A percentile compares a stretch with the other conserved stretches of the same genome.
Evolutionary conservation across 2,113 vertebrate genomes (phyloP).

Genomic region (Raphicerus campestris): DNA sequence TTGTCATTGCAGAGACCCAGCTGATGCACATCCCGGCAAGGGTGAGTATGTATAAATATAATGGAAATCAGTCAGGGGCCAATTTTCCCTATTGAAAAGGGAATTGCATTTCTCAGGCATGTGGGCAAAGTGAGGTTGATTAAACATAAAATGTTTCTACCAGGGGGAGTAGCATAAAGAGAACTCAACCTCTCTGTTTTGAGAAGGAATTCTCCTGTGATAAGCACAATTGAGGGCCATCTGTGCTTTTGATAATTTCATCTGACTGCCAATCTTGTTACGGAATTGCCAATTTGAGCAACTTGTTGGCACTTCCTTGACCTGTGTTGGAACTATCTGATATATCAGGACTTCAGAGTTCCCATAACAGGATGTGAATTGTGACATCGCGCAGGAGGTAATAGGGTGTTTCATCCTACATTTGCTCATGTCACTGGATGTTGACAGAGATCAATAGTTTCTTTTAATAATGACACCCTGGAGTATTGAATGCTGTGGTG

Average conservation of each 20-base stretch:
- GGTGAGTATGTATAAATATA: neutral
- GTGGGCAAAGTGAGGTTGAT: conserved; percentile 55
- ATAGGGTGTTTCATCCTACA: neutral
- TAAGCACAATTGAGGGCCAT: neutral
- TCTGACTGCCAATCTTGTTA: neutral
- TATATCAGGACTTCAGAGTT: neutral
- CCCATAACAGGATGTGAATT: neutral
- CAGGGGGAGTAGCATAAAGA: neutral
- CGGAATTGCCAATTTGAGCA: neutral
- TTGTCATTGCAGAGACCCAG: neutral
- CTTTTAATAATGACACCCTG: neutral
- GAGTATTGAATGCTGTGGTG: neutral
- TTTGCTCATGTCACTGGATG: conserved; percentile 17
- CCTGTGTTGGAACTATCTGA: neutral
- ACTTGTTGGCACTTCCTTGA: neutral
- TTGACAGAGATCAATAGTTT: conserved; percentile 40
- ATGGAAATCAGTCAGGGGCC: conserved; percentile 64
- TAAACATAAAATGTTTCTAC: conserved; percentile 49
- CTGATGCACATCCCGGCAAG: neutral
- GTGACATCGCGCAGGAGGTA: neutral
- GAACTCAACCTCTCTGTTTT: neutral
- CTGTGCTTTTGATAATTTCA: neutral
- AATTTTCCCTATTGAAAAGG: conserved; percentile 49
- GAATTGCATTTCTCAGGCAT: conserved; percentile 74
- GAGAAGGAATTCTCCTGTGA: neutral